Conservation (phyloP, 2,113 vertebrate genomes). For the Lasiurus cinereus region DNA sequence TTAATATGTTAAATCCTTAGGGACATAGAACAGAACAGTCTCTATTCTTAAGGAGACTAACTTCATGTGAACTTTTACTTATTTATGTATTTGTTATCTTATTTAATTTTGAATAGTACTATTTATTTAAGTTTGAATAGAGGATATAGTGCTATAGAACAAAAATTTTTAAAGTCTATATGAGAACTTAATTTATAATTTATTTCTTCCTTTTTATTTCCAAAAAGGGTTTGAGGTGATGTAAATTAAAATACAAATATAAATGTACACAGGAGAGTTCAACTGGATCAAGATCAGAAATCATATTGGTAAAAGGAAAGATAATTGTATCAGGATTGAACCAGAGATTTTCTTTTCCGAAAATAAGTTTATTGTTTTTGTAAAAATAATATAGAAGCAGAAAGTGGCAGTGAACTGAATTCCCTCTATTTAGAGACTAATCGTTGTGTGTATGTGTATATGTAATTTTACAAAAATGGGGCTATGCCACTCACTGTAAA, state of each 20-base stretch:
- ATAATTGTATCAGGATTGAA: constrained; percentile 73
- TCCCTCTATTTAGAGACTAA: constrained; percentile 28
- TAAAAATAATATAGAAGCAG: constrained; percentile 64
- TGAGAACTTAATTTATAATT: constrained; percentile 53
- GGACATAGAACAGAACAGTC: neutral
- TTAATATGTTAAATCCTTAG: constrained; percentile 30
- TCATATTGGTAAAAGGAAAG: constrained; percentile 70
- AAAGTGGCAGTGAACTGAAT: constrained; percentile 45
- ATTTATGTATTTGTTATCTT: constrained; percentile 3
- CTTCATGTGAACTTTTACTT: constrained; percentile 32
- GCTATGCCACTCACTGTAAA: constrained; percentile 20
- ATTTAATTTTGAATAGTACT: constrained; percentile 53
- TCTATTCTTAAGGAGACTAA: constrained; percentile 50
- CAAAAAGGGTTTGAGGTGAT: constrained; percentile 57
- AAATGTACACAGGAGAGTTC: constrained; percentile 57
- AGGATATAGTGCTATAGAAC: constrained; percentile 13
- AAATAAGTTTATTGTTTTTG: constrained; percentile 74
- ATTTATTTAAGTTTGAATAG: constrained; percentile 60
- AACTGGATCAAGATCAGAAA: constrained; percentile 70
- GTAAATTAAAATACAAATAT: constrained; percentile 71
- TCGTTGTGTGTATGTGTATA: neutral
- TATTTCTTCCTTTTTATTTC: constrained; percentile 58
- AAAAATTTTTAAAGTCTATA: constrained; percentile 38
- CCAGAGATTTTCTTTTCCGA: constrained; percentile 70
- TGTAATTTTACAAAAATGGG: constrained; percentile 42